Evolutionary conservation across 2,113 vertebrate species (phyloP).

Genomic region (Calidris pygmaea): DNA sequence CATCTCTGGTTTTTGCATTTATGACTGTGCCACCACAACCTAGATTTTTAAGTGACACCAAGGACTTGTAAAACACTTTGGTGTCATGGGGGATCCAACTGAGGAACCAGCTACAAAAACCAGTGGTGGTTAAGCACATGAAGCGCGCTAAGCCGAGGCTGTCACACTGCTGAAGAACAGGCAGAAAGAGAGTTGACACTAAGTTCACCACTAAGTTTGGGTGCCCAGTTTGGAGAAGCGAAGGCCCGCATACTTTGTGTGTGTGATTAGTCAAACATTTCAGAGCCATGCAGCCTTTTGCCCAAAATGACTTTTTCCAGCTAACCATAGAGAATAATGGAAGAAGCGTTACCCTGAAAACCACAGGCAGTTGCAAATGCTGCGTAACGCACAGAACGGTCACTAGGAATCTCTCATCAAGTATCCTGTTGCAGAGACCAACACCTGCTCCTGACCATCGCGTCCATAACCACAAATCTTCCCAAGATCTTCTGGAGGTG

Average conservation of each 20-base stretch:
- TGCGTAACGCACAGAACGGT: fast-evolving
- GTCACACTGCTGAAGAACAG: not conserved
- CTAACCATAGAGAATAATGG: not conserved
- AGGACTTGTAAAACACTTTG: not conserved
- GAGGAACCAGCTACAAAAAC: not conserved
- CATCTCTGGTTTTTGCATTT: not conserved
- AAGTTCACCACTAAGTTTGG: not conserved
- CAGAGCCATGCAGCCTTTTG: not conserved
- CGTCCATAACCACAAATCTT: not conserved
- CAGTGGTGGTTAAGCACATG: not conserved
- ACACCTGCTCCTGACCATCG: not conserved
- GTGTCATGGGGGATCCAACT: not conserved
- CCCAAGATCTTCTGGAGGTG: not conserved
- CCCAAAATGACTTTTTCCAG: not conserved
- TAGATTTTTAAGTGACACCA: not conserved
- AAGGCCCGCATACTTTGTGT: not conserved
- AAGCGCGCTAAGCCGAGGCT: not conserved
- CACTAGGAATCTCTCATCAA: not conserved
- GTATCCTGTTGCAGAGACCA: not conserved
- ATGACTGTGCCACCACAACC: not conserved
- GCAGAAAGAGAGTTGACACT: not conserved
- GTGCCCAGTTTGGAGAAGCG: not conserved
- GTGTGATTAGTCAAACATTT: not conserved
- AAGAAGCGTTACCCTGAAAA: not conserved
- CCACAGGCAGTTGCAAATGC: not conserved